Evolutionary conservation across 2,888 invertebrate genomes (phyloP).

Genomic region (Caenorhabditis plicata): DNA sequence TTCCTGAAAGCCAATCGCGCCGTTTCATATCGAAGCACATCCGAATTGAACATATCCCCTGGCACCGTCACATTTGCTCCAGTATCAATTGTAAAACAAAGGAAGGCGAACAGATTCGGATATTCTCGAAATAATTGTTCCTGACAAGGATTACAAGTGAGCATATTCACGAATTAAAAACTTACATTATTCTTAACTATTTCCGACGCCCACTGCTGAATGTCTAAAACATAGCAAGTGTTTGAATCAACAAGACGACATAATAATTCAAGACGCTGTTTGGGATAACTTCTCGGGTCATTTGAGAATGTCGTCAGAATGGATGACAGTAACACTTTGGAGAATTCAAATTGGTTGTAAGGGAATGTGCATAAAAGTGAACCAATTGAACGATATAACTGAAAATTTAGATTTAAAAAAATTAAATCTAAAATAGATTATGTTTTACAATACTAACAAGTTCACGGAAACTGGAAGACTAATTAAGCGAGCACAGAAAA

Average conservation of each 20-base stretch:
- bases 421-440: too few relatives aligned
- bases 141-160: not conserved
- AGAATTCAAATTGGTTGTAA: constrained; percentile 8
- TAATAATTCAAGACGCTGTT: constrained; percentile 24
- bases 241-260: constrained; percentile 29
- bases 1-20: constrained; percentile 43
- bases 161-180: not conserved
- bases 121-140: constrained; percentile 3
- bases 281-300: constrained; percentile 7
- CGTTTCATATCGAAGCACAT: constrained; percentile 20
- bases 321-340: constrained; percentile 14
- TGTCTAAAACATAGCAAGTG: constrained; percentile 8
- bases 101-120: constrained; percentile 14
- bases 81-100: constrained; percentile 18
- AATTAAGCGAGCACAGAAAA: too few relatives aligned
- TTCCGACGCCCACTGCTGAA: constrained; percentile 13
- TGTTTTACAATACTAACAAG: too few relatives aligned
- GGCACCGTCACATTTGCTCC: not conserved
- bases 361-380: constrained; percentile 19
- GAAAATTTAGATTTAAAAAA: not conserved
- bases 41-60: constrained; percentile 3
- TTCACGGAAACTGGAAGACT: too few relatives aligned
- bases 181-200: constrained; percentile 4
- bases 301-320: constrained; percentile 10
- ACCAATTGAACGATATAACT: constrained; percentile 26